Percentiles rank a stretch among this genome's conserved stretches.
Evolutionary conservation across 2,797 vertebrate species (phyloP).

Genomic region (Adelosebastes latens): DNA sequence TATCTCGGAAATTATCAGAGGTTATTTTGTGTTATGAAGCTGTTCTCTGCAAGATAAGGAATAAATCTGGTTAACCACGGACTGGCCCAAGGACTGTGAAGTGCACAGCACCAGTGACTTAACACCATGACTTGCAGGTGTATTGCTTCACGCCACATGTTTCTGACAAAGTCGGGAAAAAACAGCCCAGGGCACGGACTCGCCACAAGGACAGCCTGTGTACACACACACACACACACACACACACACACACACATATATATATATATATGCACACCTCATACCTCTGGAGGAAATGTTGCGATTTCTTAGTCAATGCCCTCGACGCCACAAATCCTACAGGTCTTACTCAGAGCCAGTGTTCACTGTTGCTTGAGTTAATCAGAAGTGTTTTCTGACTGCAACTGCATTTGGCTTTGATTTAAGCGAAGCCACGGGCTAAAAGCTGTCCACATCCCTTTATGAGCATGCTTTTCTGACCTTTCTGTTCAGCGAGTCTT

Average conservation of each 20-base stretch:
- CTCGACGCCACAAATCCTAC: slow-evolving; percentile 72
- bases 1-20: slow-evolving; percentile 17
- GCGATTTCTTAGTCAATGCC: slow-evolving; percentile 82
- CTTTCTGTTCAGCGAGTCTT: slow-evolving; percentile 85
- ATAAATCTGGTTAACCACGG: slow-evolving; percentile 40
- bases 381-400: slow-evolving; percentile 84
- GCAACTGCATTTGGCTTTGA: slow-evolving; percentile 82
- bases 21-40: slow-evolving; percentile 41
- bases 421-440: slow-evolving; percentile 85
- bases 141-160: slow-evolving; percentile 74
- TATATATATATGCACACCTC: slow-evolving; percentile 33
- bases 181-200: slow-evolving; percentile 69
- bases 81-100: slow-evolving; percentile 61
- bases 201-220: slow-evolving; percentile 57
- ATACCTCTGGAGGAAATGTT: slow-evolving; percentile 71
- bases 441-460: slow-evolving; percentile 85
- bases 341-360: slow-evolving; percentile 82
- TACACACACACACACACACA: neutral
- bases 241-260: slow-evolving; percentile 13
- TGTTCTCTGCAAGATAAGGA: slow-evolving; percentile 57
- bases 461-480: slow-evolving; percentile 86
- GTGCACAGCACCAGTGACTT: slow-evolving; percentile 67
- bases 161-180: slow-evolving; percentile 67
- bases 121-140: slow-evolving; percentile 77
- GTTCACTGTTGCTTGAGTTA: slow-evolving; percentile 85